phyloP scores from a whole-genome alignment of 1,140 invertebrate species.

The Drosophila tsacasi region DNA sequence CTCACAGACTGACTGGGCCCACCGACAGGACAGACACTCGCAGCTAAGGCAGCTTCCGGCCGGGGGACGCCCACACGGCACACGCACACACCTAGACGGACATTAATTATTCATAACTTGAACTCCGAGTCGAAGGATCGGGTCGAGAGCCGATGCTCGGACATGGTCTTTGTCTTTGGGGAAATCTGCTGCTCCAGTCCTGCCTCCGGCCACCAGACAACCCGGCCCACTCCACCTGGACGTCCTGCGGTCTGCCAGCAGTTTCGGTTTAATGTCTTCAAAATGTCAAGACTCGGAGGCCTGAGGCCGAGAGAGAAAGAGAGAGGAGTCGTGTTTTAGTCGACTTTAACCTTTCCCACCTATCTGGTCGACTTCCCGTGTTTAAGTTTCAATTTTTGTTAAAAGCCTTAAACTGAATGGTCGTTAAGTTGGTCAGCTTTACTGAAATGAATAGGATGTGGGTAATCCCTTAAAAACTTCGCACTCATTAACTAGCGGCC shows the following conservation, averaged over 20 bases:
- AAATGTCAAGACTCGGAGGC: slow-evolving; percentile 65
- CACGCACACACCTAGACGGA: slow-evolving; percentile 63
- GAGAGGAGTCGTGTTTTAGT: slow-evolving; percentile 11
- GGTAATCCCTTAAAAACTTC: slow-evolving; percentile 10
- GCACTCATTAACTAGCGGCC: slow-evolving; percentile 28
- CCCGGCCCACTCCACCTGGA: slow-evolving; percentile 11
- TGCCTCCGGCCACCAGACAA: slow-evolving; percentile 8
- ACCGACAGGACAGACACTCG: slow-evolving; percentile 18
- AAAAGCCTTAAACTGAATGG: slow-evolving; percentile 22
- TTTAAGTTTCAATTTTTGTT: slow-evolving; percentile 41
- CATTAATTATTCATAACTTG: slow-evolving; percentile 82
- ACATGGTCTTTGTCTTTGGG: slow-evolving; percentile 71
- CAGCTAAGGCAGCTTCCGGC: slow-evolving; percentile 44
- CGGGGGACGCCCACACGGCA: slow-evolving; percentile 32
- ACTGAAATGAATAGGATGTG: slow-evolving; percentile 12
- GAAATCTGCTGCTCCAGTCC: slow-evolving; percentile 58
- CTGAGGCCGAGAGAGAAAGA: slow-evolving; percentile 29
- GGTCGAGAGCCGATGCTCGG: slow-evolving; percentile 38
- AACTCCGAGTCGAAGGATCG: slow-evolving; percentile 53
- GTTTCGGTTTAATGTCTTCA: slow-evolving; percentile 77
- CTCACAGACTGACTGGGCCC: not conserved
- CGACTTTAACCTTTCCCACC: slow-evolving; percentile 39
- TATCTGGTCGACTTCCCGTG: slow-evolving; percentile 4
- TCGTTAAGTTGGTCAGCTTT: slow-evolving; percentile 14
- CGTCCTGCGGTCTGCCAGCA: slow-evolving; percentile 59